Base-by-base conservation (phyloP, 1,140 invertebrate genomes). In the Drosophila nannoptera region DNA sequence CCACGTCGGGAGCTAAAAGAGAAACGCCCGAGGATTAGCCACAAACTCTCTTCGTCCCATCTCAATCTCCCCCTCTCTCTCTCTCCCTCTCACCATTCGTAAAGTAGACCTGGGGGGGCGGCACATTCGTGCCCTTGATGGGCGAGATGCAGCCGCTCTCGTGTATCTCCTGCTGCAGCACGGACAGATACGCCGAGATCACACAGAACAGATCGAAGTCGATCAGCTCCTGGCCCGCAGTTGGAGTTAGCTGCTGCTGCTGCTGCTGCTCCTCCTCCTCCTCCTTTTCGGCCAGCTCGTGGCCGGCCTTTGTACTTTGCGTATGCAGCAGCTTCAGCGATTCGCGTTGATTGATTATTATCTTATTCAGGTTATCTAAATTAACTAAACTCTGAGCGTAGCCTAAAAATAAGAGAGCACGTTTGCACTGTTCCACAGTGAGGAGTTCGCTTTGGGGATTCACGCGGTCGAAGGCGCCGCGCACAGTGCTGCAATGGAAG, bases 191-290 rank as follows among this genome's bases (percentile, higher is more conserved):
- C 22, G 89, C 88, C 40, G 89, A 87, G 58, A 90, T 78, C 14
- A 90, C 77, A 61, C 89, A 90, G 68, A 90, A 90, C 53, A 89
- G 69, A 82, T 90, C 88, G 48, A 90, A 90, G 59, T 88, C 82
- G 38, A 89, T 78, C 55, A 84, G 80, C 72, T 73, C 70, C 43
- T 72, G 70, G 46, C 38, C 22, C 1, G 22, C 22, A 22, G 22
- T 2, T 22, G 1, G 1, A 22, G 22, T 22, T 22, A 4, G 7
- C 22, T 38, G 11, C 31, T 62, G 35, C 33, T 61, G n/a, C 32
- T 16, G 35, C 9, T 45, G 16, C 7, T 40, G 36, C 31, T 29
- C n/a, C 8, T 62, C 56, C 14, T 67, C 32, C 6, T 60, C 38
- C 7, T 32, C 52, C 9, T 67, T 22, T 36, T 31, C 74, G n/a